Conservation (phyloP, 2,797 vertebrate species). For the Muscicapa comitata region DNA sequence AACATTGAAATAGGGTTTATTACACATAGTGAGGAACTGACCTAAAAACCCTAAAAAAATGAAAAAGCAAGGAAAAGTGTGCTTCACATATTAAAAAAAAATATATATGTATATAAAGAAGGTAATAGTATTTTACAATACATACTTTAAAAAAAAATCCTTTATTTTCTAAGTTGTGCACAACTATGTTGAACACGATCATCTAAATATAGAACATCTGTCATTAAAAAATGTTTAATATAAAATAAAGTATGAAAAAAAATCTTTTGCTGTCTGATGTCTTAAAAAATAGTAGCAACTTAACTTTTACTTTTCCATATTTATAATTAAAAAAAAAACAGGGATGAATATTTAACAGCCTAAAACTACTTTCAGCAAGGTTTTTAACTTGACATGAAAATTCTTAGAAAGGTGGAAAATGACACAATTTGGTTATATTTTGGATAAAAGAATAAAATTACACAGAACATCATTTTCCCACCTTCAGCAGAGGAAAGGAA, state of each 20-base stretch:
- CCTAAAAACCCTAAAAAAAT: not conserved
- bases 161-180: not conserved
- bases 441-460: not conserved
- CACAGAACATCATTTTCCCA: accelerated
- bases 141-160: not conserved
- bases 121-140: not conserved
- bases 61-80: not conserved
- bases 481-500: not conserved
- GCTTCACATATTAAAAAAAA: not conserved
- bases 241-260: not conserved
- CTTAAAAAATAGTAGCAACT: not conserved
- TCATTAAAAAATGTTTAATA: not conserved
- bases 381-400: not conserved
- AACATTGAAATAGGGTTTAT: not conserved
- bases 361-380: not conserved
- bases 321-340: not conserved
- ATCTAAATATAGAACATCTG: not conserved
- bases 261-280: not conserved
- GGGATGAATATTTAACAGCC: not conserved
- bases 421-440: not conserved
- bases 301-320: not conserved
- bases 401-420: not conserved
- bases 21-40: not conserved
- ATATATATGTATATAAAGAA: not conserved
- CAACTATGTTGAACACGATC: not conserved